These are phyloP conservation scores for Selene dorsalis DNA, from an alignment of 2,797 vertebrate genomes.

Conservation along the genomic window DNA sequence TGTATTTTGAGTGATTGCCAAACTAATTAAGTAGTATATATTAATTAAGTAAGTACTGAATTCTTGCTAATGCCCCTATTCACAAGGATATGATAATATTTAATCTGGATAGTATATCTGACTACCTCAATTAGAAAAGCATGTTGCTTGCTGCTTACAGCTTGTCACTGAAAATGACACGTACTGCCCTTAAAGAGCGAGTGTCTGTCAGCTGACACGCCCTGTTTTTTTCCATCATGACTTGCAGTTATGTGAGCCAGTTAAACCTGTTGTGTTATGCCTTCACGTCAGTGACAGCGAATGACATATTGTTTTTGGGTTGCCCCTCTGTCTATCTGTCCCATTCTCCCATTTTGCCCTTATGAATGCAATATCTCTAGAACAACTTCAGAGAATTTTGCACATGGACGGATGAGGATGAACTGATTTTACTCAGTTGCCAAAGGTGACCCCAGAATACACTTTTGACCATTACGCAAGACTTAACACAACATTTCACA, in stretches of 20 bases:
- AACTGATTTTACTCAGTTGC: no score
- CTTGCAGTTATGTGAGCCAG: conserved; percentile 37
- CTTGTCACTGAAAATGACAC: neutral
- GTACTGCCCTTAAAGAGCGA: neutral
- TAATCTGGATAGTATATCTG: neutral
- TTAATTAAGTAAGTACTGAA: neutral
- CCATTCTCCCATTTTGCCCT: no score
- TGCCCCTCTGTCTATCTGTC: no score
- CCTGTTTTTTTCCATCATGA: conserved; percentile 26
- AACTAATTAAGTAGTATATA: neutral
- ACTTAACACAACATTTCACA: no score
- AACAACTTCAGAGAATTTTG: no score
- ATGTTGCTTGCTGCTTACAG: conserved; percentile 15
- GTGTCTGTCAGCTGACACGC: conserved; percentile 21
- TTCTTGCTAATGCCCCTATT: neutral
- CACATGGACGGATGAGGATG: no score
- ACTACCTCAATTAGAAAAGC: conserved; percentile 3
- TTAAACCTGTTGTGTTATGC: conserved; percentile 58
- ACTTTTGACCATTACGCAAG: no score
- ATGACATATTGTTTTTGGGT: no score
- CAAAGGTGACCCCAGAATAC: no score
- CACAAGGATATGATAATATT: neutral
- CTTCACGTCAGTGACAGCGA: no score
- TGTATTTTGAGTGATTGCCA: neutral
- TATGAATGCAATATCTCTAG: no score